Base-by-base conservation (phyloP, 1,140 invertebrate genomes). In the Rhizoglyphus robini region DNA sequence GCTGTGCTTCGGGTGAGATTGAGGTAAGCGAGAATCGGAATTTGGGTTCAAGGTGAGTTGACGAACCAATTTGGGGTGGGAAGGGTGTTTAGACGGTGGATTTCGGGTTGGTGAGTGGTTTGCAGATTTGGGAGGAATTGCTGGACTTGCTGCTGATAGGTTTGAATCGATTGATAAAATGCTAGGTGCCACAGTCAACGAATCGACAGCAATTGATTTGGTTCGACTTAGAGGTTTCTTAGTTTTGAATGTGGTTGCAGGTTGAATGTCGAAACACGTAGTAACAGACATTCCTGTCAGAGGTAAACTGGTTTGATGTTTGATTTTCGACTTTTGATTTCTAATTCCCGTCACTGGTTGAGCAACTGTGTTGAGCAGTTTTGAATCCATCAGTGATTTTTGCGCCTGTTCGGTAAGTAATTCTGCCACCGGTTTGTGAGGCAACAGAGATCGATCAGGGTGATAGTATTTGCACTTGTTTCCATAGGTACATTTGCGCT, bases 401-500 rank as follows among this genome's bases (percentile, higher is more conserved):
- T 88, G 85, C 1, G 88, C 86, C 65, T 90, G 84, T 73, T 96
- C 90, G 0, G 86, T 83, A 8, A 94, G 75, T 67, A 84, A 81
- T 71, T 94, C 90, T 0, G 87, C 88, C 0, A 94, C 86, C 15
- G 86, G 86, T 75, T 91, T 91, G 68, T 90, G 86, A 0, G 89
- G 88, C 64, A 83, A 79, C 20, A 84, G 83, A 1, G 88, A 87
- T 65, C 90, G 78, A 74, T 94, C 90, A 0, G 90, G 91, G 76
- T 96, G 93, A 69, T 88, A 86, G 73, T 90, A 98, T 77, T 97
- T 97, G 76, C 95, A 98, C 74, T 98, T 98, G 74, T 94, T 95
- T 0, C 95, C 95, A 74, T 97, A 99, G 0, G 95, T 99, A 74
- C 95, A 98, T 77, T 97, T 97, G 72, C 90, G 89, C 0, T 87